Conservation (phyloP, 1,140 invertebrate species). For the Papilio dardanus region DNA sequence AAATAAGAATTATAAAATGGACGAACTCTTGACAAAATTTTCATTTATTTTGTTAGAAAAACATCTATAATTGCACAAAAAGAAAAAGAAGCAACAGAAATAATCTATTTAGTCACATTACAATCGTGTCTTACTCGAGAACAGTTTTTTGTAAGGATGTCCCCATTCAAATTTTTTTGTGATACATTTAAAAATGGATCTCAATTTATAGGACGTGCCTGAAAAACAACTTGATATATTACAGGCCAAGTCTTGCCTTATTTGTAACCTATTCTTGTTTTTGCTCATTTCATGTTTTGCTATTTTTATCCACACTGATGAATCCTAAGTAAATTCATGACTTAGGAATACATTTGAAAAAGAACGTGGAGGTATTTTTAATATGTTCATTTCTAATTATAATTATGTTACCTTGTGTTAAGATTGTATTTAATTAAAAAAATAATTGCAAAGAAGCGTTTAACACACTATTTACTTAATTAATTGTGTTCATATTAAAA, state of each 20-base stretch:
- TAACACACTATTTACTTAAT: no score
- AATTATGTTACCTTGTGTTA: no score
- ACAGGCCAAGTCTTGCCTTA: constrained; percentile 26
- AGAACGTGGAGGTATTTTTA: not conserved
- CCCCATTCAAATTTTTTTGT: constrained; percentile 18
- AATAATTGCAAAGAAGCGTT: no score
- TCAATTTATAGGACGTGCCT: constrained; percentile 22
- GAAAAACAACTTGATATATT: constrained; percentile 28
- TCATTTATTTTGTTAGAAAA: no score
- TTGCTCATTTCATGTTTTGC: constrained; percentile 1
- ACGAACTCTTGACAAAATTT: no score
- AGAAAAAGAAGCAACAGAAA: not conserved
- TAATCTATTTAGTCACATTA: constrained; percentile 6
- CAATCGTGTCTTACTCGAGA: constrained; percentile 5
- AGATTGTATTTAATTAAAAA: no score
- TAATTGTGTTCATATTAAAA: not conserved
- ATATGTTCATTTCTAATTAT: not conserved
- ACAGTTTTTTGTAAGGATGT: constrained; percentile 9
- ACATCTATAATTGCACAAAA: not conserved
- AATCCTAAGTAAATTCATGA: not conserved
- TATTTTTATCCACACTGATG: constrained; percentile 9
- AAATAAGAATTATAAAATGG: no score
- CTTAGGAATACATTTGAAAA: not conserved
- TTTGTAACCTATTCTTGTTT: constrained; percentile 8
- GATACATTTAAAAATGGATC: constrained; percentile 17